Base-by-base conservation (phyloP, 1,140 invertebrate species). In the Brachionus koreanus region DNA sequence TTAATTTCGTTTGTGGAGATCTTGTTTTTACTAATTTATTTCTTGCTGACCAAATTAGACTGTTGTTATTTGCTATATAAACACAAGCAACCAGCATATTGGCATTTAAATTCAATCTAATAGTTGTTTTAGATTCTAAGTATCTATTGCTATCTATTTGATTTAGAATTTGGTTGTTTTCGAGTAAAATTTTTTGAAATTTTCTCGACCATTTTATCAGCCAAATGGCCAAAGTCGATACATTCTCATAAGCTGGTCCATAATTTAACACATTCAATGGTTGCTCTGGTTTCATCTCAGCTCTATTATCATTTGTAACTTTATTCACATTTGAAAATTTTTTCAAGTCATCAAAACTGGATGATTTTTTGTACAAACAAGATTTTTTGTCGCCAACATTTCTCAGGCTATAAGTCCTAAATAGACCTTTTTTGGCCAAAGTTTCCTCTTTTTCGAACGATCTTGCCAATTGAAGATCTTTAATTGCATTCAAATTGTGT, bases 51-150 rank as follows among this genome's bases (percentile, higher is more conserved):
- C 16, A 10, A 37, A 39, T 23, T 39, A 77, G 37, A 61, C 49
- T 49, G 19, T 77, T 77, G 35, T 39, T 25, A 37, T 77, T 49
- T 16, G 74, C 39, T 49, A 77, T 19, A 9, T 57, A 77, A n/a
- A 77, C 74, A 49, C 39, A 52, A 52, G 29, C 74, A 7, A 77
- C 74, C 16, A 77, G 74, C 52, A 61, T 57, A 19, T 77, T 77
- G 3, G 74, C 74, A 61, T 77, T 77, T 23, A 61, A 37, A 7
- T 77, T 77, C 2, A 77, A 29, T 2, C 37, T 77, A 6, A 77
- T 23, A 3, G 76, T 42, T 4, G 35, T 61, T 29, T 79, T 79
- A 6, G 13, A 39, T 23, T 37, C 37, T 6, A 39, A n/a, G 9
- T 69, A n/a, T 39, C 39, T 69, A 5, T 16, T 39, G 5, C 19